Percentiles rank a stretch among this genome's conserved stretches.
phyloP scores from a whole-genome alignment of 2,797 vertebrate genomes.

The Pampus argenteus region DNA sequence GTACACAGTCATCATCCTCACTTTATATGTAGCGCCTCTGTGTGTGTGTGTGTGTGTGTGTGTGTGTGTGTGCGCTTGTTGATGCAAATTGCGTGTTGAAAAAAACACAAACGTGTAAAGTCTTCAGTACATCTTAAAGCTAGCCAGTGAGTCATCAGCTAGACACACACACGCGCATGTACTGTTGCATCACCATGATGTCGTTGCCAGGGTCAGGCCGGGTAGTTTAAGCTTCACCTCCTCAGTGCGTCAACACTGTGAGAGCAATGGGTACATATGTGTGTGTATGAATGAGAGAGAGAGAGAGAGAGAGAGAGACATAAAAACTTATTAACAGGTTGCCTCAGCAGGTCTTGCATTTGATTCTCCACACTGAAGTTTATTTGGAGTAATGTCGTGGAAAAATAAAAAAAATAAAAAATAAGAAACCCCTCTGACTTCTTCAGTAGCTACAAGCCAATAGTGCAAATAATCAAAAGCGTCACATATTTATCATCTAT shows the following conservation, averaged over 20 bases:
- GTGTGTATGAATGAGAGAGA: not conserved
- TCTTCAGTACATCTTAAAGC: conserved; percentile 32
- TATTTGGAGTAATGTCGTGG: conserved; percentile 33
- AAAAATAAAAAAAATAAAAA: conserved; percentile 24
- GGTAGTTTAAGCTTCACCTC: conserved; percentile 65
- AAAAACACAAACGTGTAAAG: conserved; percentile 27
- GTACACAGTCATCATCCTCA: conserved; percentile 65
- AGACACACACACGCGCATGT: conserved; percentile 13
- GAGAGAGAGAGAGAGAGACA: not conserved
- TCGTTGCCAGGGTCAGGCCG: conserved; percentile 62
- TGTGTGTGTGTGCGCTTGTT: conserved; percentile 11
- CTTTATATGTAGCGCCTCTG: conserved; percentile 44
- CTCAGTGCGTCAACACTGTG: conserved; percentile 69
- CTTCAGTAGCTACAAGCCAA: conserved; percentile 30
- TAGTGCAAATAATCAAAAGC: conserved; percentile 33
- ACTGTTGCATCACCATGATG: conserved; percentile 67
- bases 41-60: not conserved
- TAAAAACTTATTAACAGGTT: not conserved
- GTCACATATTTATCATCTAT: conserved; percentile 20
- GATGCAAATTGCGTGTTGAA: conserved; percentile 25
- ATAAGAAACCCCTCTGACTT: conserved; percentile 8
- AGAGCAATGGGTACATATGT: conserved; percentile 23
- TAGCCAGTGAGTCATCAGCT: conserved; percentile 37
- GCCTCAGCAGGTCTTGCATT: conserved; percentile 30
- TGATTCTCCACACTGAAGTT: conserved; percentile 25